phyloP scores from a whole-genome alignment of 92 coral and sea anemone genomes.

The Palythoa grandiflora region DNA sequence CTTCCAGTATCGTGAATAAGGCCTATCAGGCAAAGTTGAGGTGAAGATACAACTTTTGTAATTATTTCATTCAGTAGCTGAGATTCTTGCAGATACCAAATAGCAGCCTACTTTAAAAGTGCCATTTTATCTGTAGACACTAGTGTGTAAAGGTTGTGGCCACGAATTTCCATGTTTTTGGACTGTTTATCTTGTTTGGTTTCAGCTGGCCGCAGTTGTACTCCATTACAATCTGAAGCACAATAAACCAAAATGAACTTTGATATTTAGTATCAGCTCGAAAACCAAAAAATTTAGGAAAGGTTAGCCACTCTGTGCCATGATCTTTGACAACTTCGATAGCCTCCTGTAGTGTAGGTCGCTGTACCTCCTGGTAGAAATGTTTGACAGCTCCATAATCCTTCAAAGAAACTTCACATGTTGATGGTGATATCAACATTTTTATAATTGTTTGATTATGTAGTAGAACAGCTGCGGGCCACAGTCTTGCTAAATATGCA shows the following conservation, averaged over 20 bases:
- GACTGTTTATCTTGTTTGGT: constrained; percentile 28
- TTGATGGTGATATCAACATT: no score
- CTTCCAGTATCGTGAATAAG: no score
- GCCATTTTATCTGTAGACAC: constrained; percentile 29
- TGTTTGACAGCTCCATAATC: no score
- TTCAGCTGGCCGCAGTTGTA: constrained; percentile 18
- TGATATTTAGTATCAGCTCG: not conserved
- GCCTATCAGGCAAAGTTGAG: no score
- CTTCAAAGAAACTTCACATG: no score
- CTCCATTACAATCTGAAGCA: constrained; percentile 21
- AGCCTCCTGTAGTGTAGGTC: no score
- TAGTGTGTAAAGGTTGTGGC: constrained; percentile 34
- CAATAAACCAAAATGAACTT: constrained; percentile 45
- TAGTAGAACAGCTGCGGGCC: no score
- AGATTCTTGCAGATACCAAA: not conserved
- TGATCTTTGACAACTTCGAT: no score
- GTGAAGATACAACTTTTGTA: no score
- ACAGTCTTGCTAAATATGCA: no score
- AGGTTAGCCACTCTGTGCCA: not conserved
- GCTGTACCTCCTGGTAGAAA: not conserved
- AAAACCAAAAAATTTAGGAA: not conserved
- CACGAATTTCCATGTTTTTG: not conserved
- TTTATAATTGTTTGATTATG: no score
- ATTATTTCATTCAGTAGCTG: no score
- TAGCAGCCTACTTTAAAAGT: constrained; percentile 21